Conservation (phyloP, 2,888 invertebrate genomes). For the Epirrhoe tristata region DNA sequence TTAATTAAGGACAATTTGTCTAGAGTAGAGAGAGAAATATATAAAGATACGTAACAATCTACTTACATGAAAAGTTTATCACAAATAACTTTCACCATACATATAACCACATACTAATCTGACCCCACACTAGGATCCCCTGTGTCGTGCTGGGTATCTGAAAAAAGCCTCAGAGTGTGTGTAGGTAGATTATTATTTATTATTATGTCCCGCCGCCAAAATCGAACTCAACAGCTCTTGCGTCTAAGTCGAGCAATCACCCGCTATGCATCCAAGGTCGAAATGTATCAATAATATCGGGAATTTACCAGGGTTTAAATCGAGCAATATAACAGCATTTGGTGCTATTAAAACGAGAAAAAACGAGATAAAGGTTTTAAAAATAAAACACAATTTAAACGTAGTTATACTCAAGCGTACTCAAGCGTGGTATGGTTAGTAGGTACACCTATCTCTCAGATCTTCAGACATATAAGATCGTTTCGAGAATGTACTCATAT, state of each 20-base stretch:
- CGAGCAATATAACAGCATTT: background rate
- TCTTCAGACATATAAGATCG: background rate
- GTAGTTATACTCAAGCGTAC: background rate
- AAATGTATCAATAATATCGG: background rate
- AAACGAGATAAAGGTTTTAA: background rate
- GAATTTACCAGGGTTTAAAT: background rate
- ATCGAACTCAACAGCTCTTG: no score
- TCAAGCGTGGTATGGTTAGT: background rate
- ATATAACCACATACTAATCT: no score
- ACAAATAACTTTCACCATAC: no score
- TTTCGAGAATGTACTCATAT: background rate
- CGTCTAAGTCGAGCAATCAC: no score
- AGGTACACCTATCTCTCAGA: background rate
- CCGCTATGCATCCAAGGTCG: no score
- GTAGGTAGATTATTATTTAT: no score
- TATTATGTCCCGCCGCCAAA: no score
- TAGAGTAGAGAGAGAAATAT: background rate
- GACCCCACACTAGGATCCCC: no score
- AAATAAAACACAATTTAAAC: background rate
- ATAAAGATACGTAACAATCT: background rate
- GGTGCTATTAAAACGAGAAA: background rate
- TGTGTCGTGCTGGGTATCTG: no score
- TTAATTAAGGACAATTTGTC: slow-evolving; percentile 15
- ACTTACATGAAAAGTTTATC: background rate
- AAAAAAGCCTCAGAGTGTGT: no score